Percentiles rank a stretch among this genome's conserved stretches.
These are phyloP conservation scores for Medauroidea extradentata DNA, from an alignment of 1,140 invertebrate genomes.

Conservation along the genomic window DNA sequence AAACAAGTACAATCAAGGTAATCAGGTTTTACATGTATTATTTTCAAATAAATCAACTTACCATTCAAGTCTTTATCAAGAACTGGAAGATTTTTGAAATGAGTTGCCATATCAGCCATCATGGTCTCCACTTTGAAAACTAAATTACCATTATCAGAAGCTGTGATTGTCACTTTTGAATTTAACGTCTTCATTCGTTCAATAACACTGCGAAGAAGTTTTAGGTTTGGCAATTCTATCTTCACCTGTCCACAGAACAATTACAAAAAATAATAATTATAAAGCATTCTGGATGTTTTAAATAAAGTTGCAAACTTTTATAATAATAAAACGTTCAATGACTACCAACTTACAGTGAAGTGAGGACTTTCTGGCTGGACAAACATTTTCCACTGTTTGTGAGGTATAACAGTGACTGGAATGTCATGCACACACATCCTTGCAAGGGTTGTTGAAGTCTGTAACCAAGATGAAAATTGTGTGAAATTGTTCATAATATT, in stretches of 20 bases:
- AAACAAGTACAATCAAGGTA: too few relatives aligned
- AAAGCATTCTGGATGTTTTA: too few relatives aligned
- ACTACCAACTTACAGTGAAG: constrained; percentile 60
- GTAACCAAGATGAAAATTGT: too few relatives aligned
- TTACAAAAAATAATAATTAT: too few relatives aligned
- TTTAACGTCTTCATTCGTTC: constrained; percentile 77
- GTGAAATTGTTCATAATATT: too few relatives aligned
- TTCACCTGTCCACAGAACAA: constrained; percentile 67
- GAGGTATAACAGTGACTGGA: constrained; percentile 70
- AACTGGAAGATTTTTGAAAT: constrained; percentile 59
- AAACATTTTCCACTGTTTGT: constrained; percentile 70
- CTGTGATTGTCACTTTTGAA: constrained; percentile 60
- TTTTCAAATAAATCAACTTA: too few relatives aligned
- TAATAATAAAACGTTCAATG: constrained; percentile 12
- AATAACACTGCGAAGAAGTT: constrained; percentile 66
- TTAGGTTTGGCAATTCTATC: constrained; percentile 69
- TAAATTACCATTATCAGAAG: constrained; percentile 63
- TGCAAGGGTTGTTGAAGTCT: constrained; percentile 48
- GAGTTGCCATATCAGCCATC: constrained; percentile 68
- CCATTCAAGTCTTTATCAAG: too few relatives aligned
- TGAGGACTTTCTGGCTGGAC: constrained; percentile 66
- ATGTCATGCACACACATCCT: constrained; percentile 75
- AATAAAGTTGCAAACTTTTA: too few relatives aligned
- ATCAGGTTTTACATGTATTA: too few relatives aligned
- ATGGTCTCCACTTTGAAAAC: constrained; percentile 70